Conservation (phyloP, 2,888 invertebrate genomes). For the Morpho helenor region DNA sequence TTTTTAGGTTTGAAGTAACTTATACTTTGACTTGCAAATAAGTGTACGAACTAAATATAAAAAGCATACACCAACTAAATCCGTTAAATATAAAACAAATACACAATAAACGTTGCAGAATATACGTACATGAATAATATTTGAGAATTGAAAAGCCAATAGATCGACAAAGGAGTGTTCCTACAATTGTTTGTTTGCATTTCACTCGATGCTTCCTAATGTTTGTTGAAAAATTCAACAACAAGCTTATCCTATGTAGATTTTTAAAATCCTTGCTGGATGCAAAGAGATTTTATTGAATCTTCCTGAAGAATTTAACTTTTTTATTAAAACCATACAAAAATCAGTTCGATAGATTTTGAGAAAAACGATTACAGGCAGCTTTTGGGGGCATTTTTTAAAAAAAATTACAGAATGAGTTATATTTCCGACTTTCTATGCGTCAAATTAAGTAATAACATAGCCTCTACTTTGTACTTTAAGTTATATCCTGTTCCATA, state of each 20-base stretch:
- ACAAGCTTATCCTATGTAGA: neutral
- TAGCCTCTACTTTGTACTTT: too few species aligned
- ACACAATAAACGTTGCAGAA: constrained; percentile 2
- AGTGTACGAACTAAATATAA: neutral
- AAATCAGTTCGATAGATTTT: too few species aligned
- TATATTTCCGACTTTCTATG: too few species aligned
- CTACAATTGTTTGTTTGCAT: constrained; percentile 10
- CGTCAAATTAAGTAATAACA: too few species aligned
- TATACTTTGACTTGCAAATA: too few species aligned
- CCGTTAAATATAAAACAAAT: constrained; percentile 8
- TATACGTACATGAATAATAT: constrained; percentile 7
- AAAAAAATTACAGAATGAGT: too few species aligned
- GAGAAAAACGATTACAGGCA: too few species aligned
- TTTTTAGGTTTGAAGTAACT: too few species aligned
- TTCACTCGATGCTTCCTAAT: constrained; percentile 4
- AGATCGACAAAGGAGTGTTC: constrained; percentile 12
- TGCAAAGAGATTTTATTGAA: neutral
- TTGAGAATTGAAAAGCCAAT: constrained; percentile 10
- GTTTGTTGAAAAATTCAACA: constrained; percentile 7
- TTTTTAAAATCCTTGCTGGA: neutral
- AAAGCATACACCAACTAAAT: constrained; percentile 3
- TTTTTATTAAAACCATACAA: too few species aligned
- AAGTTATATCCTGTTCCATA: too few species aligned
- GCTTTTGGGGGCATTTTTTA: too few species aligned
- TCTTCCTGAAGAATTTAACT: neutral